These are phyloP conservation scores for Thrips palmi DNA, from an alignment of 1,140 invertebrate species.

Conservation along the genomic window DNA sequence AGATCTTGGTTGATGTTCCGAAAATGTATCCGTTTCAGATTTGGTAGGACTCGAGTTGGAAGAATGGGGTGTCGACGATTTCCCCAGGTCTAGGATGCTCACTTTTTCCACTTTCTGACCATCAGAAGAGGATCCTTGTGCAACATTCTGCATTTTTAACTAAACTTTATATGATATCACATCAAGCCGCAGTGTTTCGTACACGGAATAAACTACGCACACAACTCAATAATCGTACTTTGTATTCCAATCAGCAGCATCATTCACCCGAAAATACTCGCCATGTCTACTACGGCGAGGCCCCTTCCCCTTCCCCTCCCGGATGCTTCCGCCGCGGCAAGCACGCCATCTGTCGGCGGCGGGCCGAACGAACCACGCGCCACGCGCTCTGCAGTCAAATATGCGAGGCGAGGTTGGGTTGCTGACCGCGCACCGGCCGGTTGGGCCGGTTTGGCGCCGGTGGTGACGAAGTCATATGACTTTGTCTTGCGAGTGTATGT, in stretches of 20 bases:
- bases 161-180: conserved; percentile 18
- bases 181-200: conserved; percentile 30
- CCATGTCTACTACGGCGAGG: conserved; percentile 43
- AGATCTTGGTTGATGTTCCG: conserved; percentile 55
- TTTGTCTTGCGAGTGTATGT: no score
- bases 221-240: conserved; percentile 19
- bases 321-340: conserved; percentile 12
- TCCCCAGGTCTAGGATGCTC: conserved; percentile 34
- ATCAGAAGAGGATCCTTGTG: conserved; percentile 49
- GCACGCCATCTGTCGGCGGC: no score
- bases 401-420: no score
- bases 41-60: conserved; percentile 46
- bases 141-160: conserved; percentile 79
- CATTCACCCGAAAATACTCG: conserved; percentile 49
- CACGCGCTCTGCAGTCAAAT: no score
- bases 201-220: conserved; percentile 15
- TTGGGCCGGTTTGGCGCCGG: no score
- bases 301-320: conserved; percentile 10
- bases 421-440: no score
- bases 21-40: conserved; percentile 59
- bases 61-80: conserved; percentile 39
- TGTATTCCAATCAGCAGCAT: conserved; percentile 29
- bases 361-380: no score
- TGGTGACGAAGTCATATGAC: no score
- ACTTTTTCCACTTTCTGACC: conserved; percentile 56